A percentile compares a stretch with the other conserved stretches of the same genome.
Evolutionary conservation across 2,888 invertebrate species (phyloP).

Genomic region (Trimorus sp.): DNA sequence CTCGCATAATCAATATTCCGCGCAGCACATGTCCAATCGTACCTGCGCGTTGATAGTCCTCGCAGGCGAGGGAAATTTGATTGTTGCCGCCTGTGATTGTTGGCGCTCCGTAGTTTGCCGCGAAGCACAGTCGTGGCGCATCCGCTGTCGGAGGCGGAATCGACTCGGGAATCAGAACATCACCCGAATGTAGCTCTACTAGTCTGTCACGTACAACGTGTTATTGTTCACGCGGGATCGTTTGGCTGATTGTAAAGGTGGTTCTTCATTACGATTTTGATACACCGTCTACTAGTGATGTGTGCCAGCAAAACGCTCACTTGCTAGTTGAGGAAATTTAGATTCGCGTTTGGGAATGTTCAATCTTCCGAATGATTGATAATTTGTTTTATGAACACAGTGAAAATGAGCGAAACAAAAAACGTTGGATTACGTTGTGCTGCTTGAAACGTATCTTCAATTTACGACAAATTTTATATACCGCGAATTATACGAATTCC

Average conservation of each 20-base stretch:
- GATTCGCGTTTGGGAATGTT: too few species aligned
- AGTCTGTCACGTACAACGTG: slow-evolving; percentile 13
- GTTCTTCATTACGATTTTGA: too few species aligned
- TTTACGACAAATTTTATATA: too few species aligned
- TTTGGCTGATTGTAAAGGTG: neutral
- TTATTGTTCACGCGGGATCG: slow-evolving; percentile 11
- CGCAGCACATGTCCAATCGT: slow-evolving; percentile 48
- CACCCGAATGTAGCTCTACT: slow-evolving; percentile 30
- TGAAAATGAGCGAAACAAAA: too few species aligned
- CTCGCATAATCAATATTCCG: slow-evolving; percentile 51
- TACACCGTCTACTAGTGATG: too few species aligned
- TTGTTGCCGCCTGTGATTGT: slow-evolving; percentile 64
- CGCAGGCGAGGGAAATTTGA: slow-evolving; percentile 68
- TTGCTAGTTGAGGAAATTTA: too few species aligned
- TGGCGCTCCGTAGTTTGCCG: slow-evolving; percentile 50
- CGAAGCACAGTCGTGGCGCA: slow-evolving; percentile 72
- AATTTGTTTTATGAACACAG: too few species aligned
- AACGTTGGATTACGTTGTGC: too few species aligned
- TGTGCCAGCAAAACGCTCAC: too few species aligned
- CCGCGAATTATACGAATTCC: too few species aligned
- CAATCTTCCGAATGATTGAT: too few species aligned
- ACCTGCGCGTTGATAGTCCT: slow-evolving; percentile 61
- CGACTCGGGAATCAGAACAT: slow-evolving; percentile 42
- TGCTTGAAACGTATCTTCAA: too few species aligned
- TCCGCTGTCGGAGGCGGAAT: slow-evolving; percentile 72